Evolutionary conservation across 2,113 vertebrate genomes (phyloP).

Genomic region (Arvicanthis niloticus): DNA sequence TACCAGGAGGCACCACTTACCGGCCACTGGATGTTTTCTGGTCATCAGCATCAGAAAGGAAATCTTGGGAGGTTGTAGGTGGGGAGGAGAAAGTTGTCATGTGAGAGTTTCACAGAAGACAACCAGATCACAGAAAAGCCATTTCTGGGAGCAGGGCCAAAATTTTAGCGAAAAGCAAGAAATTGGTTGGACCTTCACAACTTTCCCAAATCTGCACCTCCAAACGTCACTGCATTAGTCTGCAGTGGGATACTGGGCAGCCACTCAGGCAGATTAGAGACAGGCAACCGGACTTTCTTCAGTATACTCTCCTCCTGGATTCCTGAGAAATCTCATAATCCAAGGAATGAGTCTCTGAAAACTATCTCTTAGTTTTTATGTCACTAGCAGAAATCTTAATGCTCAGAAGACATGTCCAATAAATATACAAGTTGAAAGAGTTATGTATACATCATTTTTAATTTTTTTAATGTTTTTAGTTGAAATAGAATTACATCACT

Average conservation of each 20-base stretch:
- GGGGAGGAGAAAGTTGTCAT: neutral
- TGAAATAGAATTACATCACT: neutral
- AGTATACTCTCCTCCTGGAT: neutral
- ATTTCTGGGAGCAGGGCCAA: neutral
- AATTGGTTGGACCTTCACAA: fast-evolving
- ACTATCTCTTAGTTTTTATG: neutral
- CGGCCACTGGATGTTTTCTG: too few species aligned
- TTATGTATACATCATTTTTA: neutral
- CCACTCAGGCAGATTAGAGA: neutral
- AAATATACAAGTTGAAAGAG: neutral
- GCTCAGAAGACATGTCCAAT: too few species aligned
- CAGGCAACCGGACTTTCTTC: neutral
- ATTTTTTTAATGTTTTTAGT: neutral
- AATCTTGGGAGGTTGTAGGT: neutral
- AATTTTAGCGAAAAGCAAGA: neutral
- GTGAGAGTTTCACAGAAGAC: neutral
- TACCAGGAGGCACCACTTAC: fast-evolving
- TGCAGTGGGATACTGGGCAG: neutral
- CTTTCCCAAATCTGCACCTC: neutral
- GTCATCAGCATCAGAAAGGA: neutral
- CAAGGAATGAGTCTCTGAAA: neutral
- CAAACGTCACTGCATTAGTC: neutral
- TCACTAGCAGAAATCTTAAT: neutral
- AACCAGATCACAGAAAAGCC: neutral
- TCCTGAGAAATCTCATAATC: neutral